phyloP scores from a whole-genome alignment of 2,888 invertebrate genomes.

The Opisthograptis luteolata region DNA sequence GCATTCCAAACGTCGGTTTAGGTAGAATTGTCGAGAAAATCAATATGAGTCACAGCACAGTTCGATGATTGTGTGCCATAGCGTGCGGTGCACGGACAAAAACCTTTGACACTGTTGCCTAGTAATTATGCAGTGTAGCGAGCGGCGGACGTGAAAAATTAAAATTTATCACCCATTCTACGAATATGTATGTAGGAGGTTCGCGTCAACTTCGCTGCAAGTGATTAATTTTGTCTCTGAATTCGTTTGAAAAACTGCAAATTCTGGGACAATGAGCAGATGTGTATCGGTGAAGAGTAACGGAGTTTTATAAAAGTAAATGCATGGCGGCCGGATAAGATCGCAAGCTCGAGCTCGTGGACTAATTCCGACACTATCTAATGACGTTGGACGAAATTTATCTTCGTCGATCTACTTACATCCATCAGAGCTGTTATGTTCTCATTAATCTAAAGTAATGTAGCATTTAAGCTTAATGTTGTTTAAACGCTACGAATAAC shows the following conservation, averaged over 20 bases:
- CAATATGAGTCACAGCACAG: slow-evolving; percentile 32
- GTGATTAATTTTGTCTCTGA: slow-evolving; percentile 9
- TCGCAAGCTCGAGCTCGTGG: slow-evolving; percentile 29
- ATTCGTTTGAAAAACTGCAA: slow-evolving; percentile 24
- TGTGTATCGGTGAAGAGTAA: slow-evolving; percentile 32
- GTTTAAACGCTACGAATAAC: neutral
- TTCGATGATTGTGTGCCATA: slow-evolving; percentile 33
- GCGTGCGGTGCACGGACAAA: slow-evolving; percentile 34
- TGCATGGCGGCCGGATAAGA: slow-evolving; percentile 33
- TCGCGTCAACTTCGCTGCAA: neutral
- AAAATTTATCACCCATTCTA: slow-evolving; percentile 24
- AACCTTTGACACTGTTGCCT: slow-evolving; percentile 36
- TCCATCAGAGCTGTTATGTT: slow-evolving; percentile 20
- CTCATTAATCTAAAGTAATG: slow-evolving; percentile 17
- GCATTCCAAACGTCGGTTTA: slow-evolving; percentile 34
- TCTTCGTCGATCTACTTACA: slow-evolving; percentile 21
- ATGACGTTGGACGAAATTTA: slow-evolving; percentile 29
- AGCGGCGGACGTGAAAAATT: slow-evolving; percentile 14
- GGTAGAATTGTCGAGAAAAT: slow-evolving; percentile 37
- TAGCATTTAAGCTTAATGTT: neutral
- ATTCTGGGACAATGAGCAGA: slow-evolving; percentile 28
- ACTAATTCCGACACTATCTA: slow-evolving; percentile 29
- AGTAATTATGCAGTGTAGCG: slow-evolving; percentile 30
- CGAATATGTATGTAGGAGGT: slow-evolving; percentile 3
- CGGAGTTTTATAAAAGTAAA: slow-evolving; percentile 36